Percentiles rank a stretch among this genome's conserved stretches.
phyloP scores from a whole-genome alignment of 2,797 vertebrate species.

The Channallabes apus region DNA sequence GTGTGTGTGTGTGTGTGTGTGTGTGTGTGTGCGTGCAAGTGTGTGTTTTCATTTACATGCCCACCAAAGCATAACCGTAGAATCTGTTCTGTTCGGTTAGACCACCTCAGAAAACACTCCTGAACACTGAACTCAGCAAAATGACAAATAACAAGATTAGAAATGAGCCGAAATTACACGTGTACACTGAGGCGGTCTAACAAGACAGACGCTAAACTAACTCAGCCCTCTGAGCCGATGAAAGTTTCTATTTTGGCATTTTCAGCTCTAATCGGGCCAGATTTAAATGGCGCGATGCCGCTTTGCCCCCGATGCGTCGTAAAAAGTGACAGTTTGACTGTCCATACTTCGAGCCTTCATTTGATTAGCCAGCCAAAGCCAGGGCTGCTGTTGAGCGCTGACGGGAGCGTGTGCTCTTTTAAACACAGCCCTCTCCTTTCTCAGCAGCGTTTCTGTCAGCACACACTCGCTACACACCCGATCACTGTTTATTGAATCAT shows the following conservation, averaged over 20 bases:
- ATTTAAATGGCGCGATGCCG: slow-evolving; percentile 29
- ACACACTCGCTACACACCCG: slow-evolving; percentile 66
- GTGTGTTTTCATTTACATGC: slow-evolving; percentile 18
- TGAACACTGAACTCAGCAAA: slow-evolving; percentile 17
- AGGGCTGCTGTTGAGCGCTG: slow-evolving; percentile 20
- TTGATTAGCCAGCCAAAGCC: slow-evolving; percentile 65
- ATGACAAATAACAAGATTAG: slow-evolving; percentile 25
- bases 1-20: too few relatives aligned
- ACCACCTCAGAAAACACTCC: slow-evolving; percentile 27
- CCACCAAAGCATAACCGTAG: slow-evolving; percentile 27
- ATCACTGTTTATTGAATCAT: slow-evolving; percentile 82
- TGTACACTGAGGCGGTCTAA: slow-evolving; percentile 11
- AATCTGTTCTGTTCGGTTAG: slow-evolving; percentile 24
- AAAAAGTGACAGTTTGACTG: slow-evolving; percentile 42
- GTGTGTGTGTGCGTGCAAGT: not conserved
- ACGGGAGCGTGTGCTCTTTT: slow-evolving; percentile 34
- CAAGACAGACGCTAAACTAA: slow-evolving; percentile 5
- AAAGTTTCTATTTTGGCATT: slow-evolving; percentile 37
- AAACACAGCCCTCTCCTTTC: slow-evolving; percentile 57
- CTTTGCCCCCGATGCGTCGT: slow-evolving; percentile 2
- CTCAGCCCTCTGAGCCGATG: slow-evolving; percentile 18
- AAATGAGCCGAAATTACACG: slow-evolving; percentile 8
- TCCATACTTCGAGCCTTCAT: slow-evolving; percentile 72
- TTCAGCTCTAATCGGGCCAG: slow-evolving; percentile 29
- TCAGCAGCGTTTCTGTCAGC: slow-evolving; percentile 64